phyloP scores from a whole-genome alignment of 2,113 vertebrate species.

The Gallinago jamesoni region DNA sequence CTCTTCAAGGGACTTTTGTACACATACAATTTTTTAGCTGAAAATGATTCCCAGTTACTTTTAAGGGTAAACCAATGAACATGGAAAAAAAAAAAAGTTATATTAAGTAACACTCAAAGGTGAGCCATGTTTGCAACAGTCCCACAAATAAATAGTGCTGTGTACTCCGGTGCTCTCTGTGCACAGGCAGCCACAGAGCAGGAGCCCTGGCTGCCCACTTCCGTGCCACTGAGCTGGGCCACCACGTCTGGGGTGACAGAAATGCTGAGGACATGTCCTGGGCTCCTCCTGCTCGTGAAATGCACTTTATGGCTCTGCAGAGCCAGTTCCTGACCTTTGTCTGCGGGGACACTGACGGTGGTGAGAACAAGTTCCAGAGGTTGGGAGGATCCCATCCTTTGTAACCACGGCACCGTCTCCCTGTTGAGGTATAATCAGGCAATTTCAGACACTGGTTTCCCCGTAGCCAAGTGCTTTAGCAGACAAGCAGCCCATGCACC shows the following conservation, averaged over 20 bases:
- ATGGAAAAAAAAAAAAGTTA: neutral
- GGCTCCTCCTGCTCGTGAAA: neutral
- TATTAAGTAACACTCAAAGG: neutral
- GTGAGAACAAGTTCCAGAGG: neutral
- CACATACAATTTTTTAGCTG: fast-evolving
- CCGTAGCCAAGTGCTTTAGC: fast-evolving
- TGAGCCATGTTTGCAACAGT: neutral
- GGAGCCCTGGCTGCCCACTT: neutral
- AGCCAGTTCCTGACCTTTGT: neutral
- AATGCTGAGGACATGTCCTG: neutral
- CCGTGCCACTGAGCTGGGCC: neutral
- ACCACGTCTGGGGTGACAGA: fast-evolving
- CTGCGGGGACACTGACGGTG: neutral
- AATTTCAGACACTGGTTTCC: neutral
- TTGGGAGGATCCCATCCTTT: neutral
- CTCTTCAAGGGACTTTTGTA: neutral
- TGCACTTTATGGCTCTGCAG: neutral
- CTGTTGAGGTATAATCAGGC: neutral
- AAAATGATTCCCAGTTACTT: neutral
- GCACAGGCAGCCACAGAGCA: neutral
- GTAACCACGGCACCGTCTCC: fast-evolving
- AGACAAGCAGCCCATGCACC: fast-evolving
- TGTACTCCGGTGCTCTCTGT: neutral
- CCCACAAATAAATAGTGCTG: neutral
- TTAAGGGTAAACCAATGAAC: neutral